Percentiles rank a stretch among this genome's conserved stretches.
These are phyloP conservation scores for Cheilosia urbana DNA, from an alignment of 2,888 invertebrate genomes.

Conservation along the genomic window DNA sequence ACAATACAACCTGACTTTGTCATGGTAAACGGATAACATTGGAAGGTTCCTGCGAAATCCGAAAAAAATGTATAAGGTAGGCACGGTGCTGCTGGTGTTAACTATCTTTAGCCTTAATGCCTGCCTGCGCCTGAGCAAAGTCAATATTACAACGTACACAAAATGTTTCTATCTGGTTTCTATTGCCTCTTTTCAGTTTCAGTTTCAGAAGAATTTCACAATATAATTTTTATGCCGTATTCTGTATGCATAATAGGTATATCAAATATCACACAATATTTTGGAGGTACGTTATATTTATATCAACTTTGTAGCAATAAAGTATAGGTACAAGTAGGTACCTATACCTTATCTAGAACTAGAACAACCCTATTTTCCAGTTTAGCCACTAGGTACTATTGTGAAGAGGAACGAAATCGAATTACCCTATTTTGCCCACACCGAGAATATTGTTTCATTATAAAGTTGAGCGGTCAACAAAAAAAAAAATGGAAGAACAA, in stretches of 20 bases:
- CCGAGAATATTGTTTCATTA: background rate
- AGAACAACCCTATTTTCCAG: conserved; percentile 39
- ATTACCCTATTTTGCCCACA: background rate
- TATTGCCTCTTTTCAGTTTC: conserved; percentile 6
- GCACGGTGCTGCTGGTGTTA: conserved; percentile 1
- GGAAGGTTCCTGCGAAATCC: conserved; percentile 15
- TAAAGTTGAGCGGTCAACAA: background rate
- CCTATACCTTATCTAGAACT: background rate
- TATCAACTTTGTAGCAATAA: background rate
- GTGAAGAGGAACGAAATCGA: background rate
- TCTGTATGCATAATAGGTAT: no score
- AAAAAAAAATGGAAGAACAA: conserved; percentile 1
- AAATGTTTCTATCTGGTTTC: background rate
- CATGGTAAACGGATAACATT: conserved; percentile 38
- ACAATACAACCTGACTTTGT: conserved; percentile 18
- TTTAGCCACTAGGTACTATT: background rate
- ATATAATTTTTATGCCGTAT: conserved; percentile 9
- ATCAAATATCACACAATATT: background rate
- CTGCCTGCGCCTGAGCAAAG: conserved; percentile 24
- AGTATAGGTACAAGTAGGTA: no score
- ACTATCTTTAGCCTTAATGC: background rate
- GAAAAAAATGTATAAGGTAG: background rate
- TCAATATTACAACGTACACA: conserved; percentile 27
- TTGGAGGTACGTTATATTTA: background rate
- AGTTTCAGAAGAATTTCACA: conserved; percentile 41